These are phyloP conservation scores for Nudaria mundana DNA, from an alignment of 2,888 invertebrate species.

Conservation along the genomic window DNA sequence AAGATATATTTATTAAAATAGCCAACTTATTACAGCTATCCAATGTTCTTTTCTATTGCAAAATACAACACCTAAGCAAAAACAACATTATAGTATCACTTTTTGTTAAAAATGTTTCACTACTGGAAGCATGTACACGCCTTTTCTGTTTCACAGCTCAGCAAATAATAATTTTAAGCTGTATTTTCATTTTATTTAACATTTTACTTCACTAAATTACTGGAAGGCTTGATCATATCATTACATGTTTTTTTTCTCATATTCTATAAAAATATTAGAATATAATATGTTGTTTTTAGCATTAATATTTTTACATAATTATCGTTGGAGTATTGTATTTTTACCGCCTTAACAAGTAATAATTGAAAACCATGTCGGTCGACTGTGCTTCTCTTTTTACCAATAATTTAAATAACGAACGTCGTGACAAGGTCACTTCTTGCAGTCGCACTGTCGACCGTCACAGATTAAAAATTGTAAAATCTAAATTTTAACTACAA, in stretches of 20 bases:
- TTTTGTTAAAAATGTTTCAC: conserved; percentile 63
- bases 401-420: too few relatives aligned
- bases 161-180: conserved; percentile 71
- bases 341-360: conserved; percentile 55
- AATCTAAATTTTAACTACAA: conserved; percentile 56
- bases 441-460: conserved; percentile 40
- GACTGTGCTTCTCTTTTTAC: conserved; percentile 24
- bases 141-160: conserved; percentile 68
- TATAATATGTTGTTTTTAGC: conserved; percentile 62
- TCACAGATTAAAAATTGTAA: conserved; percentile 42
- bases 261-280: conserved; percentile 81
- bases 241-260: conserved; percentile 62
- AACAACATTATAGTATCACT: conserved; percentile 78
- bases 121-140: conserved; percentile 68
- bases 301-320: conserved; percentile 64
- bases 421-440: conserved; percentile 50
- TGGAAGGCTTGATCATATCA: conserved; percentile 80
- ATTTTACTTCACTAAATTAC: conserved; percentile 74
- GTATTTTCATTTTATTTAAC: conserved; percentile 48
- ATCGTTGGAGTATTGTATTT: conserved; percentile 72
- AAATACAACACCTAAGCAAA: conserved; percentile 79
- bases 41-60: conserved; percentile 60
- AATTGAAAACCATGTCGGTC: conserved; percentile 42
- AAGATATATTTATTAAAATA: conserved; percentile 52
- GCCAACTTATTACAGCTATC: conserved; percentile 64